Percentiles rank a stretch among this genome's conserved stretches.
Conservation (phyloP, 35 echinoderm and acorn worm genomes). For the Apostichopus parvimensis region DNA sequence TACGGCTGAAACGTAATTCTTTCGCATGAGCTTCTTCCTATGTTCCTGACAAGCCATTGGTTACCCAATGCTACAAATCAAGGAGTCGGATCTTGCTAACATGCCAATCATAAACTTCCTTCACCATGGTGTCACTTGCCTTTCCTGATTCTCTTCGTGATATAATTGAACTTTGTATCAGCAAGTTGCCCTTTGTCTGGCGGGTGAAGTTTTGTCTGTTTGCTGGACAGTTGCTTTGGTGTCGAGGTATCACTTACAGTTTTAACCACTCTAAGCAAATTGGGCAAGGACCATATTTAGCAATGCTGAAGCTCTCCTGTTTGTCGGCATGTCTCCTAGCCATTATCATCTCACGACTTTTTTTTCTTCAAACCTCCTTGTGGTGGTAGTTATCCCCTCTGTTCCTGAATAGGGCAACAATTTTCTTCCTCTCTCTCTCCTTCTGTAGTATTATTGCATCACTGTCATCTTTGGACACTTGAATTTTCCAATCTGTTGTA, state of each 20-base stretch:
- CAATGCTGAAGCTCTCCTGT: not conserved
- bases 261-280: constrained; percentile 47
- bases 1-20: constrained; percentile 51
- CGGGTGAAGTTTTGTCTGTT: not conserved
- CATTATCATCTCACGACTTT: constrained; percentile 44
- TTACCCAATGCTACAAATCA: constrained; percentile 55
- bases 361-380: constrained; percentile 28
- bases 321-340: not conserved
- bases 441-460: not conserved
- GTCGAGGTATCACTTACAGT: constrained; percentile 28
- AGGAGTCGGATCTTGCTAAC: constrained; percentile 12
- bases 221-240: constrained; percentile 34
- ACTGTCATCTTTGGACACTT: constrained; percentile 1
- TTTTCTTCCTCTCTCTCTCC: constrained; percentile 46
- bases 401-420: constrained; percentile 39
- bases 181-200: constrained; percentile 18
- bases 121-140: not conserved
- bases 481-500: constrained; percentile 27
- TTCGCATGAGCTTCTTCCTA: constrained; percentile 59
- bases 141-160: not conserved
- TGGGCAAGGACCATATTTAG: constrained; percentile 40
- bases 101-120: constrained; percentile 46
- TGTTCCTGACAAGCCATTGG: constrained; percentile 28
- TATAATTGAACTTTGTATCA: constrained; percentile 6
- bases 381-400: constrained; percentile 62